Conservation (phyloP, 2,113 vertebrate genomes). For the Oryzias melastigma region DNA sequence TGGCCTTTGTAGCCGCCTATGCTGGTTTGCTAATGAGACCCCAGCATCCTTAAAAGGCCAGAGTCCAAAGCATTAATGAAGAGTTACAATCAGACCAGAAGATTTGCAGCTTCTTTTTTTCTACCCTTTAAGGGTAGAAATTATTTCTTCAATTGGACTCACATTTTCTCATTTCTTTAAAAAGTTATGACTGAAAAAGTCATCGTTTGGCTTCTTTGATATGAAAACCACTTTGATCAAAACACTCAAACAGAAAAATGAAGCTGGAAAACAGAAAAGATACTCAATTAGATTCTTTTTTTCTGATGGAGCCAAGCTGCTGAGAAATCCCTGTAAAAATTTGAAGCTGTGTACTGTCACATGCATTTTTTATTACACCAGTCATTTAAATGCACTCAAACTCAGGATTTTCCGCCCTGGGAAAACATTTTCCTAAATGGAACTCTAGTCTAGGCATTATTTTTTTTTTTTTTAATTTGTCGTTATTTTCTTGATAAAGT, state of each 20-base stretch:
- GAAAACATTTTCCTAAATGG: background rate
- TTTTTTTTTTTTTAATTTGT: too few species aligned
- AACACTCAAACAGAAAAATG: slow-evolving; percentile 11
- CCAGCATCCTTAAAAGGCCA: slow-evolving; percentile 44
- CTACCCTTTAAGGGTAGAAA: slow-evolving; percentile 14
- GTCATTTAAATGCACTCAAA: too few species aligned
- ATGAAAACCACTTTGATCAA: slow-evolving; percentile 29
- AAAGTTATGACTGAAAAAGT: slow-evolving; percentile 10
- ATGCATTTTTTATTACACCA: too few species aligned
- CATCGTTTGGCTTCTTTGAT: slow-evolving; percentile 21
- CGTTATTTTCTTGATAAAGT: too few species aligned
- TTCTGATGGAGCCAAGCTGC: too few species aligned
- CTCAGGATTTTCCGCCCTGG: too few species aligned
- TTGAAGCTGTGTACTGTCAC: too few species aligned
- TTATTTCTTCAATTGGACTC: slow-evolving; percentile 17
- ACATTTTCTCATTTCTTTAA: slow-evolving; percentile 10
- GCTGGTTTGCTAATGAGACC: slow-evolving; percentile 70
- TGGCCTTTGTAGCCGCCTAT: slow-evolving; percentile 63
- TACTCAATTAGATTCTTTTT: too few species aligned
- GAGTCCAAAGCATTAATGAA: slow-evolving; percentile 56
- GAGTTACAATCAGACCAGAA: slow-evolving; percentile 51
- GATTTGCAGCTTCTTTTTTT: slow-evolving; percentile 36
- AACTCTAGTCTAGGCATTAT: background rate
- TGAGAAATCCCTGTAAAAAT: too few species aligned
- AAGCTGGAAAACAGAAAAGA: slow-evolving; percentile 7